phyloP scores from a whole-genome alignment of 1,140 invertebrate species.

The Phymastichus coffea region DNA sequence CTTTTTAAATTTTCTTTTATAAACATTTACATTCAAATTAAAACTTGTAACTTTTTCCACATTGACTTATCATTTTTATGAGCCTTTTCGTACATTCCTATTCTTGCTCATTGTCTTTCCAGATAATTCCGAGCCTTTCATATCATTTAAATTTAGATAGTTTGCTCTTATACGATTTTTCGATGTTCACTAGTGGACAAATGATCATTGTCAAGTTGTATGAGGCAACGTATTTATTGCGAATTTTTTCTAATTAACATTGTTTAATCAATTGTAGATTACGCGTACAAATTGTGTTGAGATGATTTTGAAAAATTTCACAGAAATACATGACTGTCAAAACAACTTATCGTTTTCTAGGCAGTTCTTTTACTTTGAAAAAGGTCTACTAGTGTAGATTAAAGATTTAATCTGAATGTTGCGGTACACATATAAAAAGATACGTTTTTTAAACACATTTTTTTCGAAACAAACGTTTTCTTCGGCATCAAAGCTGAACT shows the following conservation, averaged over 20 bases:
- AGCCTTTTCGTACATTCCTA: constrained; percentile 15
- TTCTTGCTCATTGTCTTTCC: not conserved
- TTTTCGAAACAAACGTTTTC: constrained; percentile 19
- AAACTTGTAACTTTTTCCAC: too few species aligned
- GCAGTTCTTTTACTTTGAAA: constrained; percentile 17
- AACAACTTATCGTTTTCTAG: not conserved
- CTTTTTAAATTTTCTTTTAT: too few species aligned
- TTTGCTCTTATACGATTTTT: constrained; percentile 39
- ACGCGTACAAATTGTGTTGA: constrained; percentile 20
- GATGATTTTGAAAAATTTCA: constrained; percentile 2
- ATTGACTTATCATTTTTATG: too few species aligned
- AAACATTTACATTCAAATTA: too few species aligned
- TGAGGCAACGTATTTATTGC: constrained; percentile 29
- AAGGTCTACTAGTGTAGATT: constrained; percentile 1
- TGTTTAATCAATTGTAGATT: constrained; percentile 13
- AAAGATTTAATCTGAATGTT: constrained; percentile 14
- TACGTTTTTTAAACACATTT: constrained; percentile 4
- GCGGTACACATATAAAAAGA: constrained; percentile 11
- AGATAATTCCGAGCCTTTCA: constrained; percentile 3
- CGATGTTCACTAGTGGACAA: constrained; percentile 40
- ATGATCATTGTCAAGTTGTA: constrained; percentile 38
- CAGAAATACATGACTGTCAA: constrained; percentile 8
- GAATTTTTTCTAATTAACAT: constrained; percentile 23
- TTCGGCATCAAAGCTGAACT: too few species aligned
- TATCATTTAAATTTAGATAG: constrained; percentile 12